Evolutionary conservation across 2,113 vertebrate species (phyloP).

Genomic region (Gasterosteus nipponicus): DNA sequence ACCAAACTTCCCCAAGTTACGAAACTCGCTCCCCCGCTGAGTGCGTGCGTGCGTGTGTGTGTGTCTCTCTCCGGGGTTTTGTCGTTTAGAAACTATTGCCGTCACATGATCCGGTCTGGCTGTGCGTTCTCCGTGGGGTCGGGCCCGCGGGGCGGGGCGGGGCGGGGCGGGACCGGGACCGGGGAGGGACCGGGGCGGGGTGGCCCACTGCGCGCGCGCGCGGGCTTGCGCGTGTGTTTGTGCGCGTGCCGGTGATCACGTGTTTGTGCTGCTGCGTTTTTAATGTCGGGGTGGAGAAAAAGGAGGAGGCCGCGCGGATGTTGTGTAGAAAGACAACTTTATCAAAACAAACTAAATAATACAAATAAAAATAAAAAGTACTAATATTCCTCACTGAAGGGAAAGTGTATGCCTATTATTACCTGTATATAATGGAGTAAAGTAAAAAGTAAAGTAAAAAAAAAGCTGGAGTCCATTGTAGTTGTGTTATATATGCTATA

Average conservation of each 20-base stretch:
- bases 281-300: slow-evolving; percentile 1
- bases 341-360: too few relatives aligned
- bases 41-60: neutral
- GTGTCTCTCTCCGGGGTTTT: slow-evolving; percentile 12
- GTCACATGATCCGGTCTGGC: slow-evolving; percentile 74
- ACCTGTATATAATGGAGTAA: too few relatives aligned
- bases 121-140: slow-evolving; percentile 62
- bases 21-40: slow-evolving; percentile 49
- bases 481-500: neutral
- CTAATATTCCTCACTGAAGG: too few relatives aligned
- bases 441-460: too few relatives aligned
- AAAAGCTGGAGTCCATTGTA: neutral
- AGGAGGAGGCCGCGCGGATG: neutral
- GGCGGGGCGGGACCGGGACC: slow-evolving; percentile 65
- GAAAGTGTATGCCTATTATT: too few relatives aligned
- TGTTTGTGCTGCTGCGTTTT: slow-evolving; percentile 19
- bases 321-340: neutral
- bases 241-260: slow-evolving; percentile 11
- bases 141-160: slow-evolving; percentile 43
- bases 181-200: slow-evolving; percentile 14
- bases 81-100: slow-evolving; percentile 60
- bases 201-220: slow-evolving; percentile 28
- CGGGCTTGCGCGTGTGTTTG: slow-evolving; percentile 19
- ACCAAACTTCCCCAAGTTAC: slow-evolving; percentile 67
- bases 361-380: too few relatives aligned